Base-by-base conservation (phyloP, 2,797 vertebrate genomes). In the Anabacerthia variegaticeps region DNA sequence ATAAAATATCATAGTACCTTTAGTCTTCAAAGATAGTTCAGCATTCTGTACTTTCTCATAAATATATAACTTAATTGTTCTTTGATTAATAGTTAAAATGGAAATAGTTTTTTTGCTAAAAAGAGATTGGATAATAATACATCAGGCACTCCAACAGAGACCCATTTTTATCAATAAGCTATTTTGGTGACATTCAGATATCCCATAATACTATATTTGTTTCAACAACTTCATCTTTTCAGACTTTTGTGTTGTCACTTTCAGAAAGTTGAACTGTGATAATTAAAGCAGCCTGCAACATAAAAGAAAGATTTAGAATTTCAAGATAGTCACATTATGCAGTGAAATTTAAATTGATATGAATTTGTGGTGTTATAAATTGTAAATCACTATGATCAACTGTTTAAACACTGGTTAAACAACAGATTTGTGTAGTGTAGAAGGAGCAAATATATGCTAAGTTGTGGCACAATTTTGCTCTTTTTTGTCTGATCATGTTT, bases 81-180 rank as follows among this genome's bases (percentile, higher is more conserved):
- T 93, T 96, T 96, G 89, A 95, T 96, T 96, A 88, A 92, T 96
- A 88, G 71, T 94, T 97, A 65, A 95, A 97, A 28, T 32, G 54
- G 81, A 83, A 93, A 19, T 48, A 72, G 9, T 46, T 32, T 32
- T n/a, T 81, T 66, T 73, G 4, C 39, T 51, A 41, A 48, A 44
- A 88, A 73, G 46, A 65, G 32, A 44, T 85, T 32, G 46, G 19
- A 14, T 72, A 67, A 14, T 72, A 67, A 87, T 81, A 62, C 16
- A 88, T 96, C 88, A 89, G 66, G 63, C 61, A 81, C 48, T 52
- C 85, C 93, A 94, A 87, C 36, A 95, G 62, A 77, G 56, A 77
- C 91, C 34, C 4, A 4, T 93, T 95, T 97, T 95, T 79, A 91
- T 95, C 58, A 93, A 79, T 44, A 93, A 74, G 52, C 13, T 94